Evolutionary conservation across 2,888 invertebrate genomes (phyloP).

Genomic region (Thalpophila matura): DNA sequence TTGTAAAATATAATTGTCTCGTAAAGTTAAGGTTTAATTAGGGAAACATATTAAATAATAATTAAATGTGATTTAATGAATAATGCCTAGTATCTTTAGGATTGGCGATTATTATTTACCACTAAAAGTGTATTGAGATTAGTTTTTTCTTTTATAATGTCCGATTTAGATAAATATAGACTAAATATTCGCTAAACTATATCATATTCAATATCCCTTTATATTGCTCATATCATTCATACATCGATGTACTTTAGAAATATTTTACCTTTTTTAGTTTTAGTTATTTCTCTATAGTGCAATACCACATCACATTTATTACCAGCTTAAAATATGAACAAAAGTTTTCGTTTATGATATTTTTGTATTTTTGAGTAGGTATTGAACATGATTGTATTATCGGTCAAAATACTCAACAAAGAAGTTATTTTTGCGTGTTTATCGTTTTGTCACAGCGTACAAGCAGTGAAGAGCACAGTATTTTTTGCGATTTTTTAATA

Average conservation of each 20-base stretch:
- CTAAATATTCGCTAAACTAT: constrained; percentile 40
- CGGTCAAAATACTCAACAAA: constrained; percentile 29
- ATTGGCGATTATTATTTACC: constrained; percentile 64
- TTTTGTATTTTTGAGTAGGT: constrained; percentile 45
- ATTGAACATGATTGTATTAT: constrained; percentile 30
- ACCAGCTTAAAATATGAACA: constrained; percentile 47
- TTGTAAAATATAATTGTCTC: constrained; percentile 59
- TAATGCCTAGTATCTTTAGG: constrained; percentile 63
- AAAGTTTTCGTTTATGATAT: constrained; percentile 47
- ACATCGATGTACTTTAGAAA: constrained; percentile 81
- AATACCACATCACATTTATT: constrained; percentile 68
- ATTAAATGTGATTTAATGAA: constrained; percentile 78
- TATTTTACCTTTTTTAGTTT: constrained; percentile 62
- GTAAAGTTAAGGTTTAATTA: constrained; percentile 53
- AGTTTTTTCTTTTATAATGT: constrained; percentile 58
- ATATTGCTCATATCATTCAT: constrained; percentile 81
- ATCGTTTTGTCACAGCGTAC: constrained; percentile 32
- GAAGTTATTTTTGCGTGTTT: constrained; percentile 26
- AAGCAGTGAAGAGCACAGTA: constrained; percentile 26
- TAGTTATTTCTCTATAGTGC: constrained; percentile 67
- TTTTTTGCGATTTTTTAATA: constrained; percentile 46
- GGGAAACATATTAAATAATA: constrained; percentile 64
- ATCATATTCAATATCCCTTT: constrained; percentile 41
- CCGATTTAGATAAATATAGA: constrained; percentile 51
- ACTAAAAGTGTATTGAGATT: constrained; percentile 72